Percentiles rank a stretch among this genome's conserved stretches.
Conservation (phyloP, 1,140 invertebrate species). For the Leucophenga varia region DNA sequence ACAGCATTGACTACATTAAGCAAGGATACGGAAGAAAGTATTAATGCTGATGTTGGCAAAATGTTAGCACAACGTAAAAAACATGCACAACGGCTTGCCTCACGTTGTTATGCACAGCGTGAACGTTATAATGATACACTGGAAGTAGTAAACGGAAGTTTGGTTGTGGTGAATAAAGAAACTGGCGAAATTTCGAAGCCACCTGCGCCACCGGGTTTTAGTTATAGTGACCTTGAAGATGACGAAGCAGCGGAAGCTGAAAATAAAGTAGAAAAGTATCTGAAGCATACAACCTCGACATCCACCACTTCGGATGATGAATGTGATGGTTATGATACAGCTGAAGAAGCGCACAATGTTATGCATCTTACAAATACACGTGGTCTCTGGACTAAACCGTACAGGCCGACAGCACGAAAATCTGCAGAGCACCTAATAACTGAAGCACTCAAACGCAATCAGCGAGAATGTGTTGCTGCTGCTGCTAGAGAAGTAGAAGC, state of each 20-base stretch:
- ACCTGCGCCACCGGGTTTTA: constrained; percentile 33
- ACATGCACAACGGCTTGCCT: constrained; percentile 18
- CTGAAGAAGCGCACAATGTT: constrained; percentile 18
- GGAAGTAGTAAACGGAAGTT: constrained; percentile 36
- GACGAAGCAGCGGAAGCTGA: constrained; percentile 5
- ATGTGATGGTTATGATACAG: constrained; percentile 32
- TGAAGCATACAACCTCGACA: neutral
- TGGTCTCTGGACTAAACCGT: constrained; percentile 23
- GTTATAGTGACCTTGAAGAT: too few relatives aligned
- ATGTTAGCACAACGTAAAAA: constrained; percentile 16
- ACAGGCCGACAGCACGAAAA: constrained; percentile 18
- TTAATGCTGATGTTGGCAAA: constrained; percentile 22
- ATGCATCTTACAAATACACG: constrained; percentile 5
- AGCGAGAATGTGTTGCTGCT: neutral
- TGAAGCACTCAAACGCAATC: constrained; percentile 10
- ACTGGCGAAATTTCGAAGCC: constrained; percentile 32
- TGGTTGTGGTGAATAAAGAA: constrained; percentile 42
- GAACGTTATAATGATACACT: constrained; percentile 39
- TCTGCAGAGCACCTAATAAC: constrained; percentile 23
- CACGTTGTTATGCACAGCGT: constrained; percentile 31
- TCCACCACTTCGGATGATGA: constrained; percentile 16
- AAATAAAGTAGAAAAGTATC: constrained; percentile 6
- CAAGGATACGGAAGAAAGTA: constrained; percentile 19
- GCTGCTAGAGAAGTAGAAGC: too few relatives aligned
- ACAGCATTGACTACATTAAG: constrained; percentile 17